These are phyloP conservation scores for Drosophila vallismaia DNA, from an alignment of 2,888 invertebrate genomes.

Conservation along the genomic window DNA sequence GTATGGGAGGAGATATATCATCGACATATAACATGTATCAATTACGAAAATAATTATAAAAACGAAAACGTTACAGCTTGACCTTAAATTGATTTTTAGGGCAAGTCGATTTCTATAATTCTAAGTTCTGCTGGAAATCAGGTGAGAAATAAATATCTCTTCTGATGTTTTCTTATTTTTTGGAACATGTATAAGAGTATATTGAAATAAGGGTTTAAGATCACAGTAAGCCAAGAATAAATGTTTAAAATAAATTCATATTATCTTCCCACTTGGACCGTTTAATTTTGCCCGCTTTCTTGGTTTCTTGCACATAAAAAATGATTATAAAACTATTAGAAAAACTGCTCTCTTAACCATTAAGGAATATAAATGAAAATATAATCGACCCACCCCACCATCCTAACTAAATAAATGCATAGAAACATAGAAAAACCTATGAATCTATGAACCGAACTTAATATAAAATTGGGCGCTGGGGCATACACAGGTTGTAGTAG, in stretches of 20 bases:
- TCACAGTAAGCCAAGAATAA: slow-evolving; percentile 3
- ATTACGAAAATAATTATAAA: slow-evolving; percentile 23
- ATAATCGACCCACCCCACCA: slow-evolving; percentile 2
- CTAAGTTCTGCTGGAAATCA: neutral
- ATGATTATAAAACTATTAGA: neutral
- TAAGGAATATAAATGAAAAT: neutral
- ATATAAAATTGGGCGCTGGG: slow-evolving; percentile 85
- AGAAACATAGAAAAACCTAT: too few relatives aligned
- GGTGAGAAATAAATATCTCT: too few relatives aligned
- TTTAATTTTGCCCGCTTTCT: neutral
- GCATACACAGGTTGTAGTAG: slow-evolving; percentile 98
- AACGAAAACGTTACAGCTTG: slow-evolving; percentile 37
- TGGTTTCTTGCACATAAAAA: neutral
- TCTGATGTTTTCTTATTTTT: too few relatives aligned
- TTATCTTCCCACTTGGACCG: neutral
- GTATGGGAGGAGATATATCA: slow-evolving; percentile 12
- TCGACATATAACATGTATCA: slow-evolving; percentile 33
- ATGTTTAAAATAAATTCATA: slow-evolving; percentile 3
- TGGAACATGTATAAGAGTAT: neutral
- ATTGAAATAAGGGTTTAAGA: neutral
- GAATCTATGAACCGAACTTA: slow-evolving; percentile 45
- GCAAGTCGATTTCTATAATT: slow-evolving; percentile 8
- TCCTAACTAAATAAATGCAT: slow-evolving; percentile 37
- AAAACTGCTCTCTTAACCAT: neutral
- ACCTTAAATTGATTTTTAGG: slow-evolving; percentile 22